phyloP scores from a whole-genome alignment of 2,888 invertebrate species.

The Pseudococcus viburni region DNA sequence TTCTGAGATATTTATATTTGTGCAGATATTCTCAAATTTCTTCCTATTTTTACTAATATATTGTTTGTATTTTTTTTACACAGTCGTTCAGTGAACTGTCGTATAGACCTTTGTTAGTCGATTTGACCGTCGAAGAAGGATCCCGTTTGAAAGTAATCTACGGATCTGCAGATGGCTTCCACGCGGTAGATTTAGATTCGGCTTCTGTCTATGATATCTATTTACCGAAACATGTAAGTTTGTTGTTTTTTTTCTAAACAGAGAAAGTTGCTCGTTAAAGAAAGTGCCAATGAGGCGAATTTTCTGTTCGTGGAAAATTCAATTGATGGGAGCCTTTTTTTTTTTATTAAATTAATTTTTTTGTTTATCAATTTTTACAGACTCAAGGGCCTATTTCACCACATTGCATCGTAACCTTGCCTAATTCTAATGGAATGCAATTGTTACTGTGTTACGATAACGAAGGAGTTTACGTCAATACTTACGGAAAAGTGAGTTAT shows the following conservation, averaged over 20 bases:
- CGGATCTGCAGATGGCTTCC: conserved; percentile 98
- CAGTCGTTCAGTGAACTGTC: conserved; percentile 77
- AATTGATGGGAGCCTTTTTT: not conserved
- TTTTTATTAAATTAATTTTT: not conserved
- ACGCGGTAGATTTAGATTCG: conserved; percentile 99
- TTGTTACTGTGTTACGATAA: conserved; percentile 98
- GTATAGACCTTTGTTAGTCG: conserved; percentile 93
- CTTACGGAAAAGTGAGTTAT: conserved; percentile 88
- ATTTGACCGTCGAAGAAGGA: conserved; percentile 99
- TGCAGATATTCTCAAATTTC: too few species aligned
- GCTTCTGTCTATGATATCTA: conserved; percentile 99
- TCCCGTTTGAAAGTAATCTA: conserved; percentile 99
- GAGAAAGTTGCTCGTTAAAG: not conserved
- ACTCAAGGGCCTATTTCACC: conserved; percentile 96
- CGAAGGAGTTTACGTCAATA: conserved; percentile 99
- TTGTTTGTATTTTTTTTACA: not conserved
- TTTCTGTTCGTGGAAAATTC: not conserved
- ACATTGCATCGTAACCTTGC: conserved; percentile 99
- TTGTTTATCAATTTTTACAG: conserved; percentile 74
- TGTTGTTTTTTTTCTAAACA: not conserved
- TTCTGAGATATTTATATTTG: too few species aligned
- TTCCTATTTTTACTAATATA: too few species aligned
- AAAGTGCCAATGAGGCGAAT: not conserved
- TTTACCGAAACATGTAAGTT: conserved; percentile 96
- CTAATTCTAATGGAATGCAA: conserved; percentile 99